These are phyloP conservation scores for Stramonita haemastoma DNA, from an alignment of 2,888 invertebrate genomes.

Conservation along the genomic window DNA sequence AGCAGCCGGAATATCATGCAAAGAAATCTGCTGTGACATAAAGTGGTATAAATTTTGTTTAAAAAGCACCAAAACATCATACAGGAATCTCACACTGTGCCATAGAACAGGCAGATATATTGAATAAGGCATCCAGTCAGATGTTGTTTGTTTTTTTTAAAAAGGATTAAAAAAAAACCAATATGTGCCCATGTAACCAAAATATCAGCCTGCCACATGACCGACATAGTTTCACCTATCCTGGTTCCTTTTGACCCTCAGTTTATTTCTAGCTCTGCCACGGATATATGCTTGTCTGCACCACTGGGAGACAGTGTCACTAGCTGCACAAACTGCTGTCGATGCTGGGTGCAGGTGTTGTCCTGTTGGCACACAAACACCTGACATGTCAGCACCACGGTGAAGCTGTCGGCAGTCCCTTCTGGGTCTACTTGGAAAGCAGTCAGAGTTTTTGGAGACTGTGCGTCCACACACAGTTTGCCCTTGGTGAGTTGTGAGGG, in stretches of 20 bases:
- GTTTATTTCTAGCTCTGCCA: not conserved
- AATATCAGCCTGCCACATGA: too few species aligned
- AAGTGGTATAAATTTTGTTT: too few species aligned
- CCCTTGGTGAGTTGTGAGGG: conserved; percentile 38
- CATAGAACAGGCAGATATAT: too few species aligned
- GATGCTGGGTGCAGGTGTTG: conserved; percentile 40
- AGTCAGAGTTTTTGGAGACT: conserved; percentile 10
- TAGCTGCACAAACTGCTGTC: conserved; percentile 21
- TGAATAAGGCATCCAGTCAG: too few species aligned
- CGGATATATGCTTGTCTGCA: not conserved
- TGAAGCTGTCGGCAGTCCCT: conserved; percentile 7
- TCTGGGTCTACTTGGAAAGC: conserved; percentile 22
- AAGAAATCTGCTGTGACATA: too few species aligned
- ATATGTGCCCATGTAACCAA: too few species aligned
- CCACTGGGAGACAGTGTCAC: not conserved
- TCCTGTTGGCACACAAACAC: conserved; percentile 46
- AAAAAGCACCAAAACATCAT: too few species aligned
- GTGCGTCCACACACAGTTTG: conserved; percentile 22
- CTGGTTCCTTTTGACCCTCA: not conserved
- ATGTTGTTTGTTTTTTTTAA: too few species aligned
- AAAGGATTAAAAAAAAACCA: too few species aligned
- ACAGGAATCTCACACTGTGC: too few species aligned
- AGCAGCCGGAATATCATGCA: too few species aligned
- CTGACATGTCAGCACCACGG: conserved; percentile 44
- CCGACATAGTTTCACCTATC: too few species aligned